phyloP scores from a whole-genome alignment of 2,113 vertebrate genomes.

The Mormyrus iriodes region DNA sequence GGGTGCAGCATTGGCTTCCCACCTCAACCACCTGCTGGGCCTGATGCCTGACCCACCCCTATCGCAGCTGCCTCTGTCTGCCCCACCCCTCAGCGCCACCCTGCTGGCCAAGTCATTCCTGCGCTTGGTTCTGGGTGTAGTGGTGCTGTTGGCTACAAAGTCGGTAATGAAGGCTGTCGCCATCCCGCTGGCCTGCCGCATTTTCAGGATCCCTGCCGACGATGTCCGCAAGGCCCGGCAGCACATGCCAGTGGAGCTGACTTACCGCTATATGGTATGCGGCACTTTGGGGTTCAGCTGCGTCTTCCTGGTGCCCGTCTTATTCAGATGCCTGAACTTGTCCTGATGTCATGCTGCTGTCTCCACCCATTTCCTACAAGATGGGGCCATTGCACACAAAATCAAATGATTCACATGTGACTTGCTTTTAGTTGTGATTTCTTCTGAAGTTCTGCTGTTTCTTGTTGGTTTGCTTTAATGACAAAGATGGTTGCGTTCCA shows the following conservation, averaged over 20 bases:
- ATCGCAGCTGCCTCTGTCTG: conserved; percentile 65
- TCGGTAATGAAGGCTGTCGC: conserved; percentile 79
- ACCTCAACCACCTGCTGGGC: conserved; percentile 67
- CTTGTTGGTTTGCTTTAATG: background rate
- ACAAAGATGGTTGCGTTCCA: background rate
- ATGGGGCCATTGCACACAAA: background rate
- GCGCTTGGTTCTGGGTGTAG: conserved; percentile 73
- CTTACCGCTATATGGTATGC: conserved; percentile 88
- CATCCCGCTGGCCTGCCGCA: conserved; percentile 76
- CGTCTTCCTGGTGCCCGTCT: conserved; percentile 70
- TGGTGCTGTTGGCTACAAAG: conserved; percentile 66
- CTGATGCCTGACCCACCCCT: conserved; percentile 68
- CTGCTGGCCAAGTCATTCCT: conserved; percentile 69
- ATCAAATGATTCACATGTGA: background rate
- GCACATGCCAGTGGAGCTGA: conserved; percentile 82
- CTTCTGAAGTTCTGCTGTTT: background rate
- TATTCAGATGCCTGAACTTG: conserved; percentile 74
- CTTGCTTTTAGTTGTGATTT: background rate
- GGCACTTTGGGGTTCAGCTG: conserved; percentile 83
- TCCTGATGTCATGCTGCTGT: conserved; percentile 55
- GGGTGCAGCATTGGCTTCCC: conserved; percentile 77
- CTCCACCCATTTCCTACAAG: background rate
- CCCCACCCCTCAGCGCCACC: conserved; percentile 58
- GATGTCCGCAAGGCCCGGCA: conserved; percentile 78
- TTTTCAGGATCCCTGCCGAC: conserved; percentile 63